Conservation (phyloP, 2,888 invertebrate species). For the Caenorhabditis plicata region DNA sequence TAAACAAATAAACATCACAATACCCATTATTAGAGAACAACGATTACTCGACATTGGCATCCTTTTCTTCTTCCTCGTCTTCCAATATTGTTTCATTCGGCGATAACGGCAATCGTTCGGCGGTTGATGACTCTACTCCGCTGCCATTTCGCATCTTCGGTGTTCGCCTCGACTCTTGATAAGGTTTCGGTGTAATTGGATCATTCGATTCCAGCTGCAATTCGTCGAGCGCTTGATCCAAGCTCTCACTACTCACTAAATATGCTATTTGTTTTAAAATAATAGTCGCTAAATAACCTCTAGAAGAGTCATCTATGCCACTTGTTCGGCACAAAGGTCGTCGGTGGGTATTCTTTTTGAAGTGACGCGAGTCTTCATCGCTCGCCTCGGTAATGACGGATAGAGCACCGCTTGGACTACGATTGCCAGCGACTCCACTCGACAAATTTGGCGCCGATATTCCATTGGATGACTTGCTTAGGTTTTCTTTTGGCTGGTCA, state of each 20-base stretch:
- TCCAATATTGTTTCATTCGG: conserved; percentile 10
- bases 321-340: background rate
- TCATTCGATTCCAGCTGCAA: conserved; percentile 15
- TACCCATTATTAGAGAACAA: no score
- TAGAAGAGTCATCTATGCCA: background rate
- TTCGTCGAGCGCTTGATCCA: conserved; percentile 33
- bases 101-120: conserved; percentile 12
- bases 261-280: background rate
- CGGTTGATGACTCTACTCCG: background rate
- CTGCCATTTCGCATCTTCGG: conserved; percentile 4
- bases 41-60: no score
- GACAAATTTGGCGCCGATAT: conserved; percentile 17
- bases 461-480: conserved; percentile 1
- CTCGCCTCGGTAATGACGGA: conserved; percentile 53
- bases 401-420: conserved; percentile 23
- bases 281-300: background rate
- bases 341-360: conserved; percentile 13
- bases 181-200: conserved; percentile 24
- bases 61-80: conserved; percentile 12
- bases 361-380: conserved; percentile 41
- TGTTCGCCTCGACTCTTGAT: conserved; percentile 7
- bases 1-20: no score
- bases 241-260: conserved; percentile 24
- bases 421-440: conserved; percentile 12
- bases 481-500: no score